Base-by-base conservation (phyloP, 2,113 vertebrate species). In the Camelus dromedarius region DNA sequence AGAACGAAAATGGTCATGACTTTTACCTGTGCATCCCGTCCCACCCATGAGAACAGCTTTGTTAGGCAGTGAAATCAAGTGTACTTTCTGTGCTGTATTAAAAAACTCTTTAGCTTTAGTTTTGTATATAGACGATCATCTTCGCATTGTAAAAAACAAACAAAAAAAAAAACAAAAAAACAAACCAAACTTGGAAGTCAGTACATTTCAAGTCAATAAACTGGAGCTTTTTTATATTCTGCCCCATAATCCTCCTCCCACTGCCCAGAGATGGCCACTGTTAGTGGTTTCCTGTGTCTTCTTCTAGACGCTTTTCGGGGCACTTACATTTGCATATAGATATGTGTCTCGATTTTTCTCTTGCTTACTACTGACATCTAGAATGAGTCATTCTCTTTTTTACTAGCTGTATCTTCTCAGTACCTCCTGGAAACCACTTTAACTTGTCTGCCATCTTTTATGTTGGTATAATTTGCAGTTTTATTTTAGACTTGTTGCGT, bases 1-100 rank as follows among this genome's bases (percentile, higher is more conserved):
- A 93, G 64, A 62, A 88, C 32, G 77, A 77, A 91, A 95, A 83
- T 54, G 85, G 70, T 73, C 28, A 88, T 42, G 30, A 72, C 3
- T 72, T 96, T 76, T 42, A 83, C 28, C 13, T 69, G 19, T 75
- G 83, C 50, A 88, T 81, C 18, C 32, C 50, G 88, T 81, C 18
- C 32, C 20, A 84, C 10, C 7, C 52, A 86, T 52, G 67, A 84
- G 87, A 89, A 69, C n/a, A 67, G 52, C 15, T 76, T 95, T 97
- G n/a, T 52, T 88, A 67, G 75, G 52, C 66, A 48, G 18, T 58
- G 60, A 89, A 67, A 95, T 30, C 6, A 93, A 89, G 26, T 67
- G 11, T 6, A 64, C 60, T 85, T 76, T 85, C 32, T 84, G 38
- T 95, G 87, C 4, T 73, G 32, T 50, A 66, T 75, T 96, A 7